Base-by-base conservation (phyloP, 2,113 vertebrate genomes). In the Euleptes europaea region DNA sequence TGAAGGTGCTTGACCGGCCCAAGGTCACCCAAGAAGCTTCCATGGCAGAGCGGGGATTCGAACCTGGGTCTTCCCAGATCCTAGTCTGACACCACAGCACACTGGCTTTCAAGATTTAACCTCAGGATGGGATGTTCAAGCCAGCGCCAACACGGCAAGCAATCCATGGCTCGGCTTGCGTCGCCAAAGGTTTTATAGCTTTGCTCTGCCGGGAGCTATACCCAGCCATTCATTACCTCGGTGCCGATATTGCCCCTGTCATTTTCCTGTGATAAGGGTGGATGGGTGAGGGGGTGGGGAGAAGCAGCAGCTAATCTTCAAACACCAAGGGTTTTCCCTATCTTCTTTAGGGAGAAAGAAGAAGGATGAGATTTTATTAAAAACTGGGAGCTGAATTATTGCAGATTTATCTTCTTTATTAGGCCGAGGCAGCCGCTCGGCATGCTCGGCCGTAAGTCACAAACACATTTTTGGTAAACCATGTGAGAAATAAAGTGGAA, bases 331-430 rank as follows among this genome's bases (percentile, higher is more conserved):
- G 90, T 90, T 89, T 89, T 94, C 93, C n/a, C 92, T 91, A 87
- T 88, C 80, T 82, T 90, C 88, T 87, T 80, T 71, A 84, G 83
- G 87, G 91, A 92, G 93, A 89, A 80, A 40, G 90, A 87, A 84
- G 75, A 85, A 85, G n/a, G 91, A 93, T 88, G 91, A 90, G 92
- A 91, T 92, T 92, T 94, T 93, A 94, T 94, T 94, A 94, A 94
- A 94, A 92, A 92, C 83, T 81, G 89, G 75, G 89, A 87, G 87
- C 91, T 92, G 94, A 95, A 92, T 94, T 94, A 94, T 94, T 92
- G 63, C 91, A 90, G 89, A 91, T 94, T 94, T 94, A 93, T 95
- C 94, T 95, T 93, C 91, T 94, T 95, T 94, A 94, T 95, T 91
- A 90, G 88, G 82, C 78, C 84, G 92, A 90, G 91, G 83, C 92